Conservation (phyloP, 2,797 vertebrate genomes). For the Phrynocephalus forsythii region DNA sequence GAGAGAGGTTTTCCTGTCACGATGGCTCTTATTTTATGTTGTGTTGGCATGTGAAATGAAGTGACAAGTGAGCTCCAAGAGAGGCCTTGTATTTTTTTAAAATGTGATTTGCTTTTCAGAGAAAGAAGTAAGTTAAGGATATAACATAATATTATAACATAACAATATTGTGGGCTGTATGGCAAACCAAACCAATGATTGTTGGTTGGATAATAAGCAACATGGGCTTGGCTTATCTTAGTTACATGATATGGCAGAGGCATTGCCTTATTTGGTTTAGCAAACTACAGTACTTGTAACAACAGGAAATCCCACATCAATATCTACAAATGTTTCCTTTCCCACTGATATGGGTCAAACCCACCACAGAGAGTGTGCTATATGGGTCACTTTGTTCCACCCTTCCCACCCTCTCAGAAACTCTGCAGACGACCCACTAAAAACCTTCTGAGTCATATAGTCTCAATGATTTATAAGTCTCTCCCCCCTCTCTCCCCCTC, state of each 20-base stretch:
- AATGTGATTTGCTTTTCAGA: background rate
- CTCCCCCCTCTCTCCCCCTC: too few relatives aligned
- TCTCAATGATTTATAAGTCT: too few relatives aligned
- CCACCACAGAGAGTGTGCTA: too few relatives aligned
- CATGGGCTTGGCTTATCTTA: background rate
- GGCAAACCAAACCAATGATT: background rate
- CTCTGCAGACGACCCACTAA: too few relatives aligned
- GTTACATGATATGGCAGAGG: background rate
- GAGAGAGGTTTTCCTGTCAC: conserved; percentile 7
- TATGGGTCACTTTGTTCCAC: too few relatives aligned
- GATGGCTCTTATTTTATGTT: conserved; percentile 4
- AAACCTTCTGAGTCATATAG: too few relatives aligned
- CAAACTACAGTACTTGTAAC: too few relatives aligned
- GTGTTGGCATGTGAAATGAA: background rate
- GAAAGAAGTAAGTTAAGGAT: background rate
- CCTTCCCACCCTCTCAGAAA: too few relatives aligned
- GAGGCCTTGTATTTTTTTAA: background rate
- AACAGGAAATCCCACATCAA: too few relatives aligned
- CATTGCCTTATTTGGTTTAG: too few relatives aligned
- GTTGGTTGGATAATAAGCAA: background rate
- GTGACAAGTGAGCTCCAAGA: background rate
- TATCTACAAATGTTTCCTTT: too few relatives aligned
- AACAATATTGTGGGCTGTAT: background rate
- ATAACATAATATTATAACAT: background rate
- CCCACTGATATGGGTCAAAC: too few relatives aligned